Percentiles rank a stretch among this genome's conserved stretches.
Evolutionary conservation across 2,113 vertebrate genomes (phyloP).

Genomic region (Epinephelus moara): DNA sequence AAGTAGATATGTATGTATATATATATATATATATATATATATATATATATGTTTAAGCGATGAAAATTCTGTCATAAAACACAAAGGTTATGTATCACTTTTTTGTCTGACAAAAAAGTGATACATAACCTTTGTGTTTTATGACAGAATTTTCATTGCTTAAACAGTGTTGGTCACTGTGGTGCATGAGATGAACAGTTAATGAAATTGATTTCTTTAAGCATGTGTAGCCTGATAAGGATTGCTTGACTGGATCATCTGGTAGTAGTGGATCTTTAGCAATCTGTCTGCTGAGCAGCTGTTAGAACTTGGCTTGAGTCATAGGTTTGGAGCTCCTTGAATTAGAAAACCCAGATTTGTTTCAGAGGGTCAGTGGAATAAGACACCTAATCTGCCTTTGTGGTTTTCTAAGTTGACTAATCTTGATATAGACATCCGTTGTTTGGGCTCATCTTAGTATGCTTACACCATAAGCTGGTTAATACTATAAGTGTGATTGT

Average conservation of each 20-base stretch:
- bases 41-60: neutral
- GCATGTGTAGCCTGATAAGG: conserved; percentile 49
- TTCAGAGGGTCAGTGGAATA: conserved; percentile 89
- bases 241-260: conserved; percentile 71
- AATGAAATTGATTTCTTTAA: conserved; percentile 77
- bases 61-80: neutral
- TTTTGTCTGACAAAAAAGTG: neutral
- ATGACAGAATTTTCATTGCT: neutral
- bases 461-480: conserved; percentile 78
- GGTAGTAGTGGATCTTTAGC: conserved; percentile 70
- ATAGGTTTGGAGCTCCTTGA: conserved; percentile 78
- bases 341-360: conserved; percentile 89
- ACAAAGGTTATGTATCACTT: neutral
- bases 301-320: conserved; percentile 83
- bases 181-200: conserved; percentile 29
- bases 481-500: conserved; percentile 80
- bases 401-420: conserved; percentile 87
- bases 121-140: neutral
- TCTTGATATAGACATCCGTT: conserved; percentile 84
- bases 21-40: no score
- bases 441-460: conserved; percentile 82
- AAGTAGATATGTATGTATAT: no score
- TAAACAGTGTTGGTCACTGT: neutral
- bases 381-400: conserved; percentile 91
- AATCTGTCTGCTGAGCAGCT: conserved; percentile 80